phyloP scores from a whole-genome alignment of 1,140 invertebrate genomes.

The Cardiocondyla obscurior region DNA sequence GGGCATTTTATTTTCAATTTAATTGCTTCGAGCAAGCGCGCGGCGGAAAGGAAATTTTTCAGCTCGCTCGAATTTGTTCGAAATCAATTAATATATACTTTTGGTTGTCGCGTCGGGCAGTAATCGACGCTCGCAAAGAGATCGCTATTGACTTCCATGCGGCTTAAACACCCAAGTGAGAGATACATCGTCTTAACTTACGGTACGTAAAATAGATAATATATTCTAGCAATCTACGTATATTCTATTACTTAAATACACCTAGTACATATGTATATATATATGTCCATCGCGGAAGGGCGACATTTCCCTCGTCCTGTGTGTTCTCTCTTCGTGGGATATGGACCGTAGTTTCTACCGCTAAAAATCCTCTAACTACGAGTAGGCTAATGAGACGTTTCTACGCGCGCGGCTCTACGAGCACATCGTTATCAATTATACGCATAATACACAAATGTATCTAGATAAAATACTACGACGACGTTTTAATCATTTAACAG shows the following conservation, averaged over 20 bases:
- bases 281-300: neutral
- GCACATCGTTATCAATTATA: conserved; percentile 55
- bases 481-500: neutral
- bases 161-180: neutral
- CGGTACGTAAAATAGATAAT: conserved; percentile 19
- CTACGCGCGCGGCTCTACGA: conserved; percentile 51
- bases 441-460: conserved; percentile 46
- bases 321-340: conserved; percentile 5
- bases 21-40: neutral
- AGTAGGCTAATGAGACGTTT: conserved; percentile 56
- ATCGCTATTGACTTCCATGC: neutral
- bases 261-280: neutral
- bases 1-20: no score
- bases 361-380: conserved; percentile 36
- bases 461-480: conserved; percentile 49
- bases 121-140: no score
- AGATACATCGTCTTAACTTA: conserved; percentile 3
- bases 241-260: conserved; percentile 27
- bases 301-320: neutral
- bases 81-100: no score
- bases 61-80: no score
- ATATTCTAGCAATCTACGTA: conserved; percentile 57
- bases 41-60: neutral
- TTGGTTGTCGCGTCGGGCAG: neutral
- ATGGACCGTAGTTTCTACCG: conserved; percentile 7